Evolutionary conservation across 2,888 invertebrate species (phyloP), one percentile per base, ranked within the genome.

Genomic region (Drosophila diplacantha): DNA sequence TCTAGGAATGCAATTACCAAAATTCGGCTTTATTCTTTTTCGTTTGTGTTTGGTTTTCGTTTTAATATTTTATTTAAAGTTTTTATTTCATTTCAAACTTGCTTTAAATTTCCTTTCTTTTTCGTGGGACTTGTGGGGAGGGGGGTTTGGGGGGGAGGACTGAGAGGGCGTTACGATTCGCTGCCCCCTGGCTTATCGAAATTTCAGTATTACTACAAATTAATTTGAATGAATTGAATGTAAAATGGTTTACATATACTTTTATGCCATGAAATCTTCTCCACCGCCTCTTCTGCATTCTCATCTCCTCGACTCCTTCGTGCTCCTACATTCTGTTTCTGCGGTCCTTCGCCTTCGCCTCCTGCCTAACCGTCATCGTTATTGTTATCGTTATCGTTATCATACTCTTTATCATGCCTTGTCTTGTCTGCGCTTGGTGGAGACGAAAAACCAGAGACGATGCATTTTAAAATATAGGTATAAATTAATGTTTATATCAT

Each of bases 51-150:
- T 51, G 64, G 67, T 72, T 59, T 63, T 77, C 78, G 73, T 79
- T 75, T 77, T 74, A 75, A 71, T 81, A 76, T 81, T 81, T 79
- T 80, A 75, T 80, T 81, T 80, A 83, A 83, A 81, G 82, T 73
- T 80, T 78, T 77, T 81, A 77, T 83, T 81, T 78, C 81, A 74
- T 80, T 80, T 71, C 59, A 70, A 71, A 72, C 69, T 73, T 63
- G 74, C 71, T 71, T 72, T 74, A 74, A 72, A 68, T 71, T 51
- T 74, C 65, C 55, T 64, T 60, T 32, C 53, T 38, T 52, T 50
- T 54, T 65, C 50, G 43, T 51, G 69, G 63, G 57, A 35, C 18
- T 60, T 37, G 53, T n/a, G 39, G 32, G 34, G 32, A 26, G 46
- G 38, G 32, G 16, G n/a, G n/a, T n/a, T n/a, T n/a, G 39, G 32